A percentile compares a stretch with the other conserved stretches of the same genome.
Conservation (phyloP, 2,888 invertebrate genomes). For the Tipula helvola region DNA sequence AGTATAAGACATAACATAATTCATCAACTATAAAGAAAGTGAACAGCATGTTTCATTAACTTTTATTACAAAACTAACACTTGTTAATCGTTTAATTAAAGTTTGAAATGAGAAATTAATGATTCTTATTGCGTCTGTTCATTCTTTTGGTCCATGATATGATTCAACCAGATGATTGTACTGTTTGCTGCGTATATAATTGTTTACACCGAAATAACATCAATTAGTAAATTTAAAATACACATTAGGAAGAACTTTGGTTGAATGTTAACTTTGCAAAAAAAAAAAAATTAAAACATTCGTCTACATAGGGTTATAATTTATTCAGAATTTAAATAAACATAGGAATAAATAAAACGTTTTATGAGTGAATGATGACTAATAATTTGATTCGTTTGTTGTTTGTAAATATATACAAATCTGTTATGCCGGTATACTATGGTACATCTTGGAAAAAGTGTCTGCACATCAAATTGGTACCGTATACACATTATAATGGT, state of each 20-base stretch:
- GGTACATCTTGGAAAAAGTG: background rate
- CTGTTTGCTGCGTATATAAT: background rate
- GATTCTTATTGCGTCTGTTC: background rate
- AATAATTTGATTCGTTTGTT: background rate
- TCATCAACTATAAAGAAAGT: background rate
- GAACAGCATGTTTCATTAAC: background rate
- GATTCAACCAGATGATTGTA: background rate
- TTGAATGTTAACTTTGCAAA: background rate
- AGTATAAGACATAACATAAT: background rate
- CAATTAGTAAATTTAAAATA: too few species aligned
- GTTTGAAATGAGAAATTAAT: background rate
- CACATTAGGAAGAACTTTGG: too few species aligned
- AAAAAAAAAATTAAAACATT: background rate
- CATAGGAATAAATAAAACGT: background rate
- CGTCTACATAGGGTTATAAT: background rate
- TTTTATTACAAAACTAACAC: background rate
- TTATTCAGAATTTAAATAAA: background rate
- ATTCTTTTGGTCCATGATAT: background rate
- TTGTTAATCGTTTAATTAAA: background rate
- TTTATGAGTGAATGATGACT: background rate
- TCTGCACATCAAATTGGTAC: background rate
- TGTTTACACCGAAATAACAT: background rate
- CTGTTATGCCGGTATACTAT: background rate
- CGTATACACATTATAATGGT: too few species aligned
- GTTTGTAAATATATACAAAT: background rate